phyloP scores from a whole-genome alignment of 2,113 vertebrate genomes.

The Thunnus maccoyii region DNA sequence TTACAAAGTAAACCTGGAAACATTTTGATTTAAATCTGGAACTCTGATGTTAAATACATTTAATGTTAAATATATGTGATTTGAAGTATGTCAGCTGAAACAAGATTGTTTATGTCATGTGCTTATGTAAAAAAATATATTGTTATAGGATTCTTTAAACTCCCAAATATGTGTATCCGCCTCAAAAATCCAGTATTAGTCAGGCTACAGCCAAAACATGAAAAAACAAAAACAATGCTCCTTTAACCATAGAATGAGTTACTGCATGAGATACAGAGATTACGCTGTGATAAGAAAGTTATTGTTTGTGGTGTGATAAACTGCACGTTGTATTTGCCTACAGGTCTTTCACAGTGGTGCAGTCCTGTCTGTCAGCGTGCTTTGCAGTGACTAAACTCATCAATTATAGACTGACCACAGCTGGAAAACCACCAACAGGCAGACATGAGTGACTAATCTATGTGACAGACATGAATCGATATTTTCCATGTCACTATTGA shows the following conservation, averaged over 20 bases:
- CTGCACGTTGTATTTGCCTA: background rate
- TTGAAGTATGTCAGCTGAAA: too few relatives aligned
- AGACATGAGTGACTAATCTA: slow-evolving; percentile 58
- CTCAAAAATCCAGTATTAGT: too few relatives aligned
- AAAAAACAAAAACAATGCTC: background rate
- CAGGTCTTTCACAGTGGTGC: slow-evolving; percentile 7
- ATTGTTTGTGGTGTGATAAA: background rate
- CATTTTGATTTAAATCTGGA: too few relatives aligned
- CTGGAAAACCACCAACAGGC: slow-evolving; percentile 49
- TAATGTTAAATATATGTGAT: too few relatives aligned
- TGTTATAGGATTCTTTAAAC: too few relatives aligned
- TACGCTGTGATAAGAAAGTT: background rate
- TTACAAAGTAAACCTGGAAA: too few relatives aligned
- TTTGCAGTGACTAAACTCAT: slow-evolving; percentile 25
- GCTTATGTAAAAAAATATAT: too few relatives aligned
- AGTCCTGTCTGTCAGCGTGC: background rate
- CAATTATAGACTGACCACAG: slow-evolving; percentile 51
- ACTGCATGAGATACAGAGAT: background rate
- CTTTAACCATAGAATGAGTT: background rate
- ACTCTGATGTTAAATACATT: too few relatives aligned
- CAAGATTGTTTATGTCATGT: too few relatives aligned
- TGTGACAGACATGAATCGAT: slow-evolving; percentile 64
- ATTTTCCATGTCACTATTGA: slow-evolving; percentile 61
- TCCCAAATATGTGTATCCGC: too few relatives aligned
- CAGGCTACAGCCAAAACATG: too few relatives aligned